Base-by-base conservation (phyloP, 2,888 invertebrate genomes). In the Polyommatus icarus region DNA sequence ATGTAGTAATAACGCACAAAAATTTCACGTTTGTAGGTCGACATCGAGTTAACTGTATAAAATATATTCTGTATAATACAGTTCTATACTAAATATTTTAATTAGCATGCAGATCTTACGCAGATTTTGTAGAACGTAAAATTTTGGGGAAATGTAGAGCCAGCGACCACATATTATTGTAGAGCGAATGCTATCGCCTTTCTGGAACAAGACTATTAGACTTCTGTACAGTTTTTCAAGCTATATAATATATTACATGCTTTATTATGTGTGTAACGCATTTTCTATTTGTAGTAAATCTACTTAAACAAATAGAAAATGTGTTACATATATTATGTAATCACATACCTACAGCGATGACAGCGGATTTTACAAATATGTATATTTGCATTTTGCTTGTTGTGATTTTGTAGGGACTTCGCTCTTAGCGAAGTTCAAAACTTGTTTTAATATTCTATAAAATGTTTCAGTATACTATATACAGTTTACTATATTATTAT, bases 1-100 rank as follows among this genome's bases (percentile, higher is more conserved):
- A 54, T 75, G 24, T 73, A 72, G 73, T 73, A 46, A 73, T 73
- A 75, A 75, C 50, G 24, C 75, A 75, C 75, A 29, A 75, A 72
- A 46, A 15, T 75, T 29, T 29, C 20, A 73, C 46, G 50, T 75
- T 75, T 29, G 54, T 75, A 54, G 75, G 75, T 75, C 75, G 75
- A 54, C 75, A 29, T 54, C 54, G 24, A 40, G 20, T 24, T 75
- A 75, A 75, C 75, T 75, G 75, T 75, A 75, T 50, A 50, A 67
- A 29, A 75, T 75, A n/a, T 75, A 24, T 75, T 32, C 29, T 54
- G 46, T 73, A 61, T 20, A 1, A 18, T 54, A 54, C 54, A 54
- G 54, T 54, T 54, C 18, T 54, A 54, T 18, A 54, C 54, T 18
- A 75, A 75, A 75, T 24, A 75, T 50, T 75, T 75, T 24, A 67